A percentile compares a stretch with the other conserved stretches of the same genome.
Conservation (phyloP, 2,113 vertebrate species). For the Calonectris borealis region DNA sequence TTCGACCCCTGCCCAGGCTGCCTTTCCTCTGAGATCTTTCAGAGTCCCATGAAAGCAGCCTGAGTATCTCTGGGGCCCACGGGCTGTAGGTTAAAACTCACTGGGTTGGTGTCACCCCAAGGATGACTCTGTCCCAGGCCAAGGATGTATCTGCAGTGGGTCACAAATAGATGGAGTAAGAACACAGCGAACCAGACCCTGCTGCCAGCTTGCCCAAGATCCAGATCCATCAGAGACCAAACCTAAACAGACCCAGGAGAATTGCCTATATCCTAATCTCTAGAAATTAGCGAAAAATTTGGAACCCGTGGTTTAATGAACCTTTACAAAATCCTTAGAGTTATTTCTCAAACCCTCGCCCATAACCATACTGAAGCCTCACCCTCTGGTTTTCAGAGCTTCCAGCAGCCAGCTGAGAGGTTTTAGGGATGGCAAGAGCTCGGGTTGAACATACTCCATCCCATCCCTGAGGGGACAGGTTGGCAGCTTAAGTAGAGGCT, state of each 20-base stretch:
- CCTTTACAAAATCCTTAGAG: not conserved
- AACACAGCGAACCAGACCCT: not conserved
- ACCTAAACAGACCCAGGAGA: not conserved
- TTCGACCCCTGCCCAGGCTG: not conserved
- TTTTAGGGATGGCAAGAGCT: not conserved
- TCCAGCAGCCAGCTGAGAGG: not conserved
- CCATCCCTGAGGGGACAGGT: not conserved
- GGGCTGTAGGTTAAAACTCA: not conserved
- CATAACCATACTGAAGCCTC: fast-evolving
- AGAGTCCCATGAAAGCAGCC: not conserved
- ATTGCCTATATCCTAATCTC: not conserved
- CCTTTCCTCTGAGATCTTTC: not conserved
- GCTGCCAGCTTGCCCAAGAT: not conserved
- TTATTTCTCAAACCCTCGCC: not conserved
- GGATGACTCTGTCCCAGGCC: not conserved
- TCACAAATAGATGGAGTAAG: not conserved
- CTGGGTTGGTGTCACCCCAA: not conserved
- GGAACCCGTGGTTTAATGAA: not conserved
- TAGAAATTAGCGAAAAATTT: not conserved
- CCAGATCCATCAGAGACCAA: not conserved
- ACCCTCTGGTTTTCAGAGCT: not conserved
- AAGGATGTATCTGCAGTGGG: not conserved
- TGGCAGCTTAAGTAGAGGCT: not conserved
- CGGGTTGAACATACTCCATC: not conserved
- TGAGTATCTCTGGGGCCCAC: not conserved